Conservation (phyloP, 2,888 invertebrate species). For the Oeneis ivallda region DNA sequence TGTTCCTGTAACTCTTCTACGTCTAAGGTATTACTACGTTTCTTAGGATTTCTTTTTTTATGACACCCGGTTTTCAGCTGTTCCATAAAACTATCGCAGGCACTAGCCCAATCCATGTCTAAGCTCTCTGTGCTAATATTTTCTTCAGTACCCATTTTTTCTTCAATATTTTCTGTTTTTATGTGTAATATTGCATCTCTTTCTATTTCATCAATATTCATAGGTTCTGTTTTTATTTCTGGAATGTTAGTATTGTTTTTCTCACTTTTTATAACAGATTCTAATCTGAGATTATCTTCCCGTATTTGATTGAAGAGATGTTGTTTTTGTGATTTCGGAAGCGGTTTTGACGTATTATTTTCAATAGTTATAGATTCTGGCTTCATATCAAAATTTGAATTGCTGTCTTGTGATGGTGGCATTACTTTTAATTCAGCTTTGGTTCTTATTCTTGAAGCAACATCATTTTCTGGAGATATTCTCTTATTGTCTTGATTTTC, state of each 20-base stretch:
- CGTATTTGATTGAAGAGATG: constrained; percentile 76
- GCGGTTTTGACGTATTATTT: constrained; percentile 57
- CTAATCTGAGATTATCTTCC: constrained; percentile 68
- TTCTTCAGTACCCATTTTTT: constrained; percentile 47
- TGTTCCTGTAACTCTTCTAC: constrained; percentile 46
- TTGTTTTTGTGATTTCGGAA: constrained; percentile 71
- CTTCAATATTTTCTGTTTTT: constrained; percentile 61
- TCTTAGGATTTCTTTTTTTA: constrained; percentile 81
- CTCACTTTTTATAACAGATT: constrained; percentile 84
- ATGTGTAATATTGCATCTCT: constrained; percentile 77
- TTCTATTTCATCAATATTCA: constrained; percentile 85
- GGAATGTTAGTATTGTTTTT: constrained; percentile 75
- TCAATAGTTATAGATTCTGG: constrained; percentile 43
- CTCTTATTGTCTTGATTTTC: constrained; percentile 60
- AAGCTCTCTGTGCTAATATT: constrained; percentile 48
- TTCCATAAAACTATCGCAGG: constrained; percentile 90
- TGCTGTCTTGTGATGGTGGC: constrained; percentile 68
- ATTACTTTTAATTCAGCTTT: constrained; percentile 90
- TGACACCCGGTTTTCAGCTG: constrained; percentile 84
- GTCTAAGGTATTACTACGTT: constrained; percentile 64
- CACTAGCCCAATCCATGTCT: constrained; percentile 83
- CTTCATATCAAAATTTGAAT: constrained; percentile 52
- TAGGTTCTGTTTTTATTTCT: constrained; percentile 85
- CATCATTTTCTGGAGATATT: constrained; percentile 73
- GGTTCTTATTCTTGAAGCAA: constrained; percentile 90